Evolutionary conservation across 2,797 vertebrate genomes (phyloP).

Genomic region (Poeciliopsis gracilis): DNA sequence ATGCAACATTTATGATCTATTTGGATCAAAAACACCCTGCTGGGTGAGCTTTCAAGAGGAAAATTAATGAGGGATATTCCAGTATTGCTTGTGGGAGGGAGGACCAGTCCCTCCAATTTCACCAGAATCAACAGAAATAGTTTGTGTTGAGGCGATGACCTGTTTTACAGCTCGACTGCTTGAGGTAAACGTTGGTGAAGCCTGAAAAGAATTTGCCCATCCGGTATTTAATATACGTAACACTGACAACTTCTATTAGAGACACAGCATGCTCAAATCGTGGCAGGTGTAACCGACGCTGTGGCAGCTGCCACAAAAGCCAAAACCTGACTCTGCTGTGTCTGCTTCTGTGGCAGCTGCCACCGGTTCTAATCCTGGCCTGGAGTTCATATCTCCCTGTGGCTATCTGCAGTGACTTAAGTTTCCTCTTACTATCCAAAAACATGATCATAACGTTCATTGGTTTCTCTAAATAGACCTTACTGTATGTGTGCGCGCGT

Average conservation of each 20-base stretch:
- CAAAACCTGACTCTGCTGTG: too few relatives aligned
- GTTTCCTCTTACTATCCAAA: not conserved
- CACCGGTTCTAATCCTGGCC: not conserved
- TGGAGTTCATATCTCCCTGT: not conserved
- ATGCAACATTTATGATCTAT: not conserved
- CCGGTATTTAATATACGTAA: not conserved
- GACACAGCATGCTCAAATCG: too few relatives aligned
- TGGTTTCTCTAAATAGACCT: not conserved
- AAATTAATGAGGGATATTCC: not conserved
- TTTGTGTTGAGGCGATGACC: not conserved
- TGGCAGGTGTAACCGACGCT: too few relatives aligned
- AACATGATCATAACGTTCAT: not conserved
- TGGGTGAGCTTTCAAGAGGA: not conserved
- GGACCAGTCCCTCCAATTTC: not conserved
- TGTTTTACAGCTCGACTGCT: not conserved
- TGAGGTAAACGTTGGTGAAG: not conserved
- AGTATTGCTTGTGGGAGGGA: not conserved
- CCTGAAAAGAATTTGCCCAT: not conserved
- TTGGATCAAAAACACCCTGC: not conserved
- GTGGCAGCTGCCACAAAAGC: too few relatives aligned
- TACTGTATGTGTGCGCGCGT: too few relatives aligned
- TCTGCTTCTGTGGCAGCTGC: too few relatives aligned
- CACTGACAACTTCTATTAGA: not conserved
- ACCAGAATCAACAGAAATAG: not conserved
- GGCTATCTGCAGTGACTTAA: not conserved